Evolutionary conservation across 2,113 vertebrate genomes (phyloP).

Genomic region (Aegotheles bennettii): DNA sequence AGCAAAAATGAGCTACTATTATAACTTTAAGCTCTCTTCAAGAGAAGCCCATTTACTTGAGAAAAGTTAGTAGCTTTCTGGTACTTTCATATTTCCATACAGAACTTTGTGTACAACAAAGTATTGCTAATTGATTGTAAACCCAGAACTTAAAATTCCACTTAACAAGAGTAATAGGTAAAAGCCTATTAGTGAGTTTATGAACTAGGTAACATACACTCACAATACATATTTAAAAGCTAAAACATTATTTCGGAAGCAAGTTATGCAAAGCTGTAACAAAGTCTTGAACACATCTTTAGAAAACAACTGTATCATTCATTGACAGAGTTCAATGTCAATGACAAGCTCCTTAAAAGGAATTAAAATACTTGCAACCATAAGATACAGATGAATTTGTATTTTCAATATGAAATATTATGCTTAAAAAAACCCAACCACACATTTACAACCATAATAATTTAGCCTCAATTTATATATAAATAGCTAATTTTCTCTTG

Average conservation of each 20-base stretch:
- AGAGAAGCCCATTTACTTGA: background rate
- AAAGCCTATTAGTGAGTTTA: background rate
- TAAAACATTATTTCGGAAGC: background rate
- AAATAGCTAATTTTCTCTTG: conserved; percentile 22
- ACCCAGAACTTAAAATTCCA: background rate
- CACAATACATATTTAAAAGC: background rate
- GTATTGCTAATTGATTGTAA: background rate
- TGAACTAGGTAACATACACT: background rate
- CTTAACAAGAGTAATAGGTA: background rate
- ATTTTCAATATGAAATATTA: background rate
- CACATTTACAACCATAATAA: background rate
- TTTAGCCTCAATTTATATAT: background rate
- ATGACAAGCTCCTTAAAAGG: background rate
- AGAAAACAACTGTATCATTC: background rate
- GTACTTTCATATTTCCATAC: background rate
- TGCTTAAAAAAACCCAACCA: background rate
- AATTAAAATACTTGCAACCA: background rate
- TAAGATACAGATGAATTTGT: background rate
- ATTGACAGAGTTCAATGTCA: background rate
- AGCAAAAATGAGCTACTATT: background rate
- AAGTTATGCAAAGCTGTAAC: background rate
- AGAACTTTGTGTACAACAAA: background rate
- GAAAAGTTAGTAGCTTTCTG: background rate
- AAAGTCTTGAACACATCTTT: background rate
- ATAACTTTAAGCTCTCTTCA: background rate